Conservation (phyloP, 2,888 invertebrate genomes). For the Drosophila macrothrix region DNA sequence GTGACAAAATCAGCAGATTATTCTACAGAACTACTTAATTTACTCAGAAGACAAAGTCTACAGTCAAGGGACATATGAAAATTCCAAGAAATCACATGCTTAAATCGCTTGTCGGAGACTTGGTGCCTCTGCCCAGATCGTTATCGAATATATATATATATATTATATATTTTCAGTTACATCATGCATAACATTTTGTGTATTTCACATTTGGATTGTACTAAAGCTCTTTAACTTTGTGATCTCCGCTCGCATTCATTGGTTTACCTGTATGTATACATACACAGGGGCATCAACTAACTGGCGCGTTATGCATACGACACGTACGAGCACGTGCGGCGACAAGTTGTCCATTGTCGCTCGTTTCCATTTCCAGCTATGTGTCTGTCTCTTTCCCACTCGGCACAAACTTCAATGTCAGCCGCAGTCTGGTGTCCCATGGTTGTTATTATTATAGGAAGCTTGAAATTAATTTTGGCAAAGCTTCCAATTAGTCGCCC, state of each 20-base stretch:
- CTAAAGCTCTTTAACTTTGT: neutral
- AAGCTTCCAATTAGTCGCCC: slow-evolving; percentile 73
- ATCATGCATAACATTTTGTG: neutral
- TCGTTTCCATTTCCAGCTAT: neutral
- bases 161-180: neutral
- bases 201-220: neutral
- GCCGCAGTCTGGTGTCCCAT: slow-evolving; percentile 44
- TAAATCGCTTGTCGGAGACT: neutral
- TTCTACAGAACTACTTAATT: neutral
- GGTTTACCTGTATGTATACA: neutral
- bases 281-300: slow-evolving; percentile 8
- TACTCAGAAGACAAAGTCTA: neutral
- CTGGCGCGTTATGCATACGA: slow-evolving; percentile 54
- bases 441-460: slow-evolving; percentile 68
- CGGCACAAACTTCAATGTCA: slow-evolving; percentile 11
- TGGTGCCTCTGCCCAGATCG: too few species aligned
- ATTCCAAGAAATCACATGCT: neutral
- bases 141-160: too few species aligned
- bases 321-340: slow-evolving; percentile 60
- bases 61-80: neutral
- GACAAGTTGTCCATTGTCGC: slow-evolving; percentile 31
- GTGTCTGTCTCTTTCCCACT: neutral
- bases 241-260: slow-evolving; percentile 20
- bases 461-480: slow-evolving; percentile 78
- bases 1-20: neutral